Evolutionary conservation across 2,888 invertebrate species (phyloP), one percentile per base, ranked within the genome.

Genomic region (Mimumesa dahlbomi): DNA sequence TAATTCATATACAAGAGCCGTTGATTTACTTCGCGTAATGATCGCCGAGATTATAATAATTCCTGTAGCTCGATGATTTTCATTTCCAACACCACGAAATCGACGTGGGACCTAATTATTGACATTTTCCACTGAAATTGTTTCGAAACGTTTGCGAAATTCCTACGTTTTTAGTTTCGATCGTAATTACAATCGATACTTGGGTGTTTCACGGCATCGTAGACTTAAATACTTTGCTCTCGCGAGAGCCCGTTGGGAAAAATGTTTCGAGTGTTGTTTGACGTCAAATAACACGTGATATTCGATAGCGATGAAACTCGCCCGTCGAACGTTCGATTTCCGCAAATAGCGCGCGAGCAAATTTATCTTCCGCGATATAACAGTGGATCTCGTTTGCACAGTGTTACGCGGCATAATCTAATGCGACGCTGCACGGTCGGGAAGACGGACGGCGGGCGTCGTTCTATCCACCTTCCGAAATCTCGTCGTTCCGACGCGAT

Each of bases 321-420:
- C n/a, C n/a, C 34, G 34, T 9, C 22, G 6, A 38, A 6, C 14
- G n/a, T 22, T 34, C 14, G 21, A 34, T 34, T 31, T 45, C 29
- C 13, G 19, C 31, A 43, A 43, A 40, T 14, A 52, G 38, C 11
- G n/a, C 1, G n/a, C 13, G 21, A 14, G 36, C 13, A 19, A 38
- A 46, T 36, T 29, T 22, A 21, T 22, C 22, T n/a, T 13, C n/a
- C 14, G 14, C 36, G 18, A 38, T 57, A n/a, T n/a, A 57, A 49
- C 49, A 29, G 48, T 6, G 22, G 25, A 56, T 22, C 29, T 52
- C 61, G 52, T 61, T 61, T 61, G 18, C 61, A 34, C 22, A 52
- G 36, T 31, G 25, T 56, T 46, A 54, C 54, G 48, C 29, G 29
- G 50, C 31, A 48, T 56, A 63, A 63, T 56, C 43, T 56, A 63